Conservation (phyloP, 2,113 vertebrate species). For the Cacatua alba region DNA sequence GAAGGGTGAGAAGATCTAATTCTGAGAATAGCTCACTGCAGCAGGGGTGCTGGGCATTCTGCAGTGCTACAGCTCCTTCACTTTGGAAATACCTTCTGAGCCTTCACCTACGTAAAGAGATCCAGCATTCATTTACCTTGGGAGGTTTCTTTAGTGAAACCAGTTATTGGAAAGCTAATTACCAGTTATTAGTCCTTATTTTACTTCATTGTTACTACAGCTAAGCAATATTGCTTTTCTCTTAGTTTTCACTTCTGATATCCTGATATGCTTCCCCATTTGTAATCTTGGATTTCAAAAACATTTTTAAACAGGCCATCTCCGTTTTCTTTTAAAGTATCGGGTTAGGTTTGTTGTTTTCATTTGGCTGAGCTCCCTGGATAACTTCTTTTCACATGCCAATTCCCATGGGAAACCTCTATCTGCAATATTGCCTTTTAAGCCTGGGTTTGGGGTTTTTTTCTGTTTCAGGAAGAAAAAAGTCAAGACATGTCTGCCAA, state of each 20-base stretch:
- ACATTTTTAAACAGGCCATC: not conserved
- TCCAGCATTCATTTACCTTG: not conserved
- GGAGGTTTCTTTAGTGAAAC: not conserved
- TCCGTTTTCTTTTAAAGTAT: not conserved
- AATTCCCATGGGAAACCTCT: not conserved
- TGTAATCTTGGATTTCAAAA: not conserved
- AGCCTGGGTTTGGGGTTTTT: not conserved
- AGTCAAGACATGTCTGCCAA: slow-evolving; percentile 79
- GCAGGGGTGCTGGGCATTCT: not conserved
- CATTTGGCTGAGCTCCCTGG: not conserved
- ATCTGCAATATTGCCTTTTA: not conserved
- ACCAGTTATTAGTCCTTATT: not conserved
- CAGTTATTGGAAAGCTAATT: not conserved
- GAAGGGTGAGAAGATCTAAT: not conserved
- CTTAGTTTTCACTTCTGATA: not conserved
- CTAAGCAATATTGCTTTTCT: not conserved
- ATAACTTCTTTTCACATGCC: not conserved
- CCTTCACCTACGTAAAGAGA: not conserved
- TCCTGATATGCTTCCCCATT: not conserved
- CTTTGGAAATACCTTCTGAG: not conserved
- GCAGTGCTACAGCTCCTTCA: not conserved
- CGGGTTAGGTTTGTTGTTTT: not conserved
- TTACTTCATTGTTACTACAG: not conserved
- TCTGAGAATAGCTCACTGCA: not conserved
- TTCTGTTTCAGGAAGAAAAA: slow-evolving; percentile 73